Base-by-base conservation (phyloP, 2,888 invertebrate genomes). In the Blastobasis lacticolella region DNA sequence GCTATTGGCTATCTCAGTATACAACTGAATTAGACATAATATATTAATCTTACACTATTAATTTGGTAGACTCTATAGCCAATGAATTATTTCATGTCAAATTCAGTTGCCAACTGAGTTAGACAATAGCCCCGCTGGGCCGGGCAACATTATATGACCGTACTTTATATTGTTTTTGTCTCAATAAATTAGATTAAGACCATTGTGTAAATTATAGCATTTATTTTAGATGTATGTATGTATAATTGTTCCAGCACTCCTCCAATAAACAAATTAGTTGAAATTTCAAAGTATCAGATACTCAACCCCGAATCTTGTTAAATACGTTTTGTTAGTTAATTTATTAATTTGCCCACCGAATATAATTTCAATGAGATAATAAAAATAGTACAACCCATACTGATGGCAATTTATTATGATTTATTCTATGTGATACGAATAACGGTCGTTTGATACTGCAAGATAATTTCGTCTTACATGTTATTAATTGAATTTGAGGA, bases 151-250 rank as follows among this genome's bases (percentile, higher is more conserved):
- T 60, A 63, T 56, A 54, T 57, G 50, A 59, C 57, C 66, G 60
- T 66, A 64, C 63, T 59, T 58, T 60, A 64, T 67, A 54, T 54
- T 53, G 65, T 66, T 66, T 67, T 66, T 63, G 60, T 61, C 57
- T 61, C 63, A 63, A 64, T 66, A 63, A 63, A 57, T 40, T 71
- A 71, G 67, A 56, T 60, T 52, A 64, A 72, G 70, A 64, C 62
- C 63, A 57, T 68, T 51, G 57, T 76, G 75, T 76, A 76, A 71
- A 77, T 72, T 73, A 69, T 74, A 75, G 75, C 73, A 74, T 75
- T 73, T 73, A 71, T 69, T 71, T 67, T 71, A 73, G 66, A 63
- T 65, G 54, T 69, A 72, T 64, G 56, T 69, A 68, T 77, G 75
- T 79, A 78, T 78, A 78, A 63, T 69, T 60, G 60, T 62, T 63